Evolutionary conservation across 2,113 vertebrate genomes (phyloP), one percentile per base, ranked within the genome.

Genomic region (Forbesichthys papilliferus): DNA sequence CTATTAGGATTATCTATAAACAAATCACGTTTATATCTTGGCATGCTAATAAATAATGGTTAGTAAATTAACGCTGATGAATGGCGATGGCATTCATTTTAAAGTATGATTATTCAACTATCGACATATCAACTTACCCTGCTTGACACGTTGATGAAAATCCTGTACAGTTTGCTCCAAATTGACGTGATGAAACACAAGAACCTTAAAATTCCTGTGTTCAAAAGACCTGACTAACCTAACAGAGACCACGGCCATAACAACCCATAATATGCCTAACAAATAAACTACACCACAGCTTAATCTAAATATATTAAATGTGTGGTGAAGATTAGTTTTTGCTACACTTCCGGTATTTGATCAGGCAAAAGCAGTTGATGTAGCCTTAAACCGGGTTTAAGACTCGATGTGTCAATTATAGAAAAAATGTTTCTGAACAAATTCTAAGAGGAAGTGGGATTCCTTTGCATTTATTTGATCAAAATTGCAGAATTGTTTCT

Each of bases 191-290:
- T 84, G 93, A 73, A 94, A 96, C 1, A 98, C 95, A 0, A 98
- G 73, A 0, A 93, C 93, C 6, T 79, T 93, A 85, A 98, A 98
- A 83, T 98, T 98, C 0, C 93, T 89, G 86, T 98, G 94, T 12
- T 96, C 90, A 56, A 98, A 98, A 0, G 96, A 98, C 33, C 96
- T 89, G 13, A 98, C 92, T 0, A 98, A 90, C 0, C 97, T 95
- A n/a, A 98, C 94, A 0, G 96, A 96, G 69, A 98, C 0, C 3
- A 95, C 94, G 0, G 83, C 89, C 11, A 42, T 74, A 73, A 9
- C 77, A 86, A 0, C 92, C 89, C 95, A 95, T 96, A 71, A 5
- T 27, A 9, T 7, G 12, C 13, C 3, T 13, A 48, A n/a, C 13
- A 16, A 11, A 12, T 61, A 9, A 8, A 48, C 27, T 3, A 9